These are phyloP conservation scores for Hippoglossus stenolepis DNA, from an alignment of 2,113 vertebrate genomes.

Conservation along the genomic window DNA sequence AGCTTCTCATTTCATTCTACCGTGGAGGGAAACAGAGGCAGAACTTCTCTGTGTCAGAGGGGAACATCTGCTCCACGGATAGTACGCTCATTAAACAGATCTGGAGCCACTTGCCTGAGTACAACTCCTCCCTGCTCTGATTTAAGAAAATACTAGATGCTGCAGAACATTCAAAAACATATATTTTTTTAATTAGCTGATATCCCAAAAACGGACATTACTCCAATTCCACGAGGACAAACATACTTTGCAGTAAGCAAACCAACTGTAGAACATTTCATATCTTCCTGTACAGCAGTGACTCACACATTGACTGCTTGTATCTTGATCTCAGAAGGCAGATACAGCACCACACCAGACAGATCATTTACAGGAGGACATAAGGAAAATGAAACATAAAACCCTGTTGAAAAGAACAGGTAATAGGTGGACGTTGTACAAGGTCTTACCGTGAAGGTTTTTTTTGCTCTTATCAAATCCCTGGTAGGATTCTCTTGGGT, in stretches of 20 bases:
- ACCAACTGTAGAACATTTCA: not conserved
- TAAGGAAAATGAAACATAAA: constrained; percentile 1
- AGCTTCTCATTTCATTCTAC: constrained; percentile 51
- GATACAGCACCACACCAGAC: constrained; percentile 1
- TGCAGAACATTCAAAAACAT: not conserved
- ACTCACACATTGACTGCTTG: not conserved
- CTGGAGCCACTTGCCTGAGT: constrained; percentile 36
- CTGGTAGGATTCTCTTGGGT: constrained; percentile 43
- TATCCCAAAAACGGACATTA: constrained; percentile 1
- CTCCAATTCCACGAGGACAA: not conserved
- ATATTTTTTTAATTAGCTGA: not conserved
- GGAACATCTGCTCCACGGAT: constrained; percentile 67
- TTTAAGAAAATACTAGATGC: constrained; percentile 21
- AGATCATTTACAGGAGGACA: not conserved
- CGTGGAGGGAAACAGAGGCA: constrained; percentile 43
- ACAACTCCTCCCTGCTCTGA: constrained; percentile 10
- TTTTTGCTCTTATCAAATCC: constrained; percentile 49
- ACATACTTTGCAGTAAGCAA: constrained; percentile 1
- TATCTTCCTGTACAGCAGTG: not conserved
- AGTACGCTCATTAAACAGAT: constrained; percentile 38
- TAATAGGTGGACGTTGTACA: constrained; percentile 25
- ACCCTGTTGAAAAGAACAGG: not conserved
- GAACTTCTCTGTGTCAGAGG: constrained; percentile 34
- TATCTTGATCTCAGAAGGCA: not conserved
- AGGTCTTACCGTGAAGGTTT: constrained; percentile 58